Evolutionary conservation across 1,140 invertebrate species (phyloP).

Genomic region (Hylaeus anthracinus): DNA sequence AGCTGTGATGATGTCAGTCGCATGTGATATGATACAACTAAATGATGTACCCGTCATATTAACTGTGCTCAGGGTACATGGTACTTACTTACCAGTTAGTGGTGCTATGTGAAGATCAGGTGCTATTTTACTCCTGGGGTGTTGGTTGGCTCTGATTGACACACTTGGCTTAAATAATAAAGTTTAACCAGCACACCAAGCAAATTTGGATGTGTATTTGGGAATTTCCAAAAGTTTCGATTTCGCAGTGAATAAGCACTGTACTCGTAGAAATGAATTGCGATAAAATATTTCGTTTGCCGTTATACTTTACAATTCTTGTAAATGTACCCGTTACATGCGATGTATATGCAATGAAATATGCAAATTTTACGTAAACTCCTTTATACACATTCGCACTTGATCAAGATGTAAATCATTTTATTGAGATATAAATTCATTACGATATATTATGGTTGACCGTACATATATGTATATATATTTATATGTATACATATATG

Average conservation of each 20-base stretch:
- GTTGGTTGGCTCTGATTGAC: constrained; percentile 75
- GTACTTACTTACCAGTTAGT: constrained; percentile 57
- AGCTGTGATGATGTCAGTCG: constrained; percentile 70
- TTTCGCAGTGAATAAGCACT: not conserved
- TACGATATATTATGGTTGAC: constrained; percentile 54
- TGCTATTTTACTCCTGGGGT: constrained; percentile 73
- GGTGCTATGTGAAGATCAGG: constrained; percentile 66
- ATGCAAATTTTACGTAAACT: constrained; percentile 51
- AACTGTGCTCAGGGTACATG: constrained; percentile 68
- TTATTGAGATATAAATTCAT: constrained; percentile 52
- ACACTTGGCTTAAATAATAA: constrained; percentile 72
- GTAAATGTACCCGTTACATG: not conserved
- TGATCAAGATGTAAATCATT: constrained; percentile 49
- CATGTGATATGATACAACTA: constrained; percentile 73
- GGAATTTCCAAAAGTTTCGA: constrained; percentile 49
- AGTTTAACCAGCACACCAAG: constrained; percentile 63
- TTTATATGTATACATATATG: constrained; percentile 25
- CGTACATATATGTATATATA: constrained; percentile 18
- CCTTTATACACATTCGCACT: constrained; percentile 57
- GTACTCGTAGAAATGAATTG: not conserved
- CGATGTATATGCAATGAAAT: not conserved
- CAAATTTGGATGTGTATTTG: constrained; percentile 53
- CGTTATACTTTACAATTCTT: not conserved
- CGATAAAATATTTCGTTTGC: not conserved
- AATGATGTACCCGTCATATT: constrained; percentile 67